Evolutionary conservation across 2,888 invertebrate species (phyloP).

Genomic region (Actias luna): DNA sequence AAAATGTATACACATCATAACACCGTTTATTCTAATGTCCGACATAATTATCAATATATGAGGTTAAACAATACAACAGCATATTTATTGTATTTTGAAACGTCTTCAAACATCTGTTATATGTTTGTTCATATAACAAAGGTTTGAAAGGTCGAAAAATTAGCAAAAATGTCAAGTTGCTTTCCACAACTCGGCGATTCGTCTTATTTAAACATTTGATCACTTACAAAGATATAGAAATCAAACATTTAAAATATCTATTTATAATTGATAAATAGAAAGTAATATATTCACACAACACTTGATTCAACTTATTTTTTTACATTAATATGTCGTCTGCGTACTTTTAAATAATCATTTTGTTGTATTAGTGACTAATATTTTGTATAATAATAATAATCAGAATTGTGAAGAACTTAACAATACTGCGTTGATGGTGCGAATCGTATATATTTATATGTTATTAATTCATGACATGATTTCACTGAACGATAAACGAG

Average conservation of each 20-base stretch:
- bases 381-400: conserved; percentile 55
- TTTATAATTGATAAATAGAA: not conserved
- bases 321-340: conserved; percentile 54
- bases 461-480: conserved; percentile 38
- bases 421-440: conserved; percentile 65
- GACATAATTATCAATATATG: conserved; percentile 49
- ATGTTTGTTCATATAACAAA: conserved; percentile 4
- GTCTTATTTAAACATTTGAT: conserved; percentile 4
- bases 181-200: conserved; percentile 1
- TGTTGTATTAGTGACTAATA: conserved; percentile 44
- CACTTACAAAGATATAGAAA: not conserved
- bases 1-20: conserved; percentile 59
- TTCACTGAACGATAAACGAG: conserved; percentile 48
- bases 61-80: conserved; percentile 2
- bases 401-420: conserved; percentile 52
- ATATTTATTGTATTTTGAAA: not conserved
- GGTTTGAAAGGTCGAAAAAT: conserved; percentile 1
- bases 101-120: conserved; percentile 11
- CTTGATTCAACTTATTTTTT: conserved; percentile 13
- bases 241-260: conserved; percentile 13
- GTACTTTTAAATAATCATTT: conserved; percentile 29
- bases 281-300: not conserved
- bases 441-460: conserved; percentile 38
- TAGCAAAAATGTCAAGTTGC: conserved; percentile 12
- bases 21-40: conserved; percentile 46